Conservation (phyloP, 2,888 invertebrate genomes). For the Nemotelus pantherinus region DNA sequence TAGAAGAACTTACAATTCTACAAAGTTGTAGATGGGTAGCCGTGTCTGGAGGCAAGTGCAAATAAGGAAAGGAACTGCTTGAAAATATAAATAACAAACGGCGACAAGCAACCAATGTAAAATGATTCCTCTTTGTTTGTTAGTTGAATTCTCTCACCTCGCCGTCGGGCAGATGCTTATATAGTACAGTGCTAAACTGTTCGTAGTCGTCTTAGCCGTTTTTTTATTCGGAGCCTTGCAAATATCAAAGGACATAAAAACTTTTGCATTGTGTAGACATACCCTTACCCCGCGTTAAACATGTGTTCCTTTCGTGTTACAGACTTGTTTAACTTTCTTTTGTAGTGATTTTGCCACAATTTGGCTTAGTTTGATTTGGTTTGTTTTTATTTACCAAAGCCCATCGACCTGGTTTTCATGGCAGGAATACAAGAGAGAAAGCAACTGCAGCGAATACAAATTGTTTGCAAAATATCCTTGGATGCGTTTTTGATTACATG, state of each 20-base stretch:
- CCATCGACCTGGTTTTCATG: too few species aligned
- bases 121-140: slow-evolving; percentile 46
- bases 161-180: slow-evolving; percentile 20
- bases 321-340: slow-evolving; percentile 45
- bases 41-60: slow-evolving; percentile 37
- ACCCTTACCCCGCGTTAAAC: slow-evolving; percentile 45
- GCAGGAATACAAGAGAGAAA: too few species aligned
- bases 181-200: slow-evolving; percentile 15
- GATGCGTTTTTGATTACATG: too few species aligned
- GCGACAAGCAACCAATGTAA: slow-evolving; percentile 30
- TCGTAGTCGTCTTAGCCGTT: slow-evolving; percentile 13
- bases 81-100: slow-evolving; percentile 46
- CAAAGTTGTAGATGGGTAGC: background rate
- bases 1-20: slow-evolving; percentile 6
- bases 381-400: too few species aligned
- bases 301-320: slow-evolving; percentile 47
- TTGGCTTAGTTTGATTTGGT: background rate
- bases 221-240: slow-evolving; percentile 8
- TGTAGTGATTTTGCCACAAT: slow-evolving; percentile 32
- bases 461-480: too few species aligned
- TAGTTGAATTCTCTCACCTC: slow-evolving; percentile 30
- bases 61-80: slow-evolving; percentile 45
- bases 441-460: too few species aligned
- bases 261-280: slow-evolving; percentile 44
- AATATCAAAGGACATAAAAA: slow-evolving; percentile 44